Conservation (phyloP, 2,797 vertebrate species). For the Crenuchus spilurus region DNA sequence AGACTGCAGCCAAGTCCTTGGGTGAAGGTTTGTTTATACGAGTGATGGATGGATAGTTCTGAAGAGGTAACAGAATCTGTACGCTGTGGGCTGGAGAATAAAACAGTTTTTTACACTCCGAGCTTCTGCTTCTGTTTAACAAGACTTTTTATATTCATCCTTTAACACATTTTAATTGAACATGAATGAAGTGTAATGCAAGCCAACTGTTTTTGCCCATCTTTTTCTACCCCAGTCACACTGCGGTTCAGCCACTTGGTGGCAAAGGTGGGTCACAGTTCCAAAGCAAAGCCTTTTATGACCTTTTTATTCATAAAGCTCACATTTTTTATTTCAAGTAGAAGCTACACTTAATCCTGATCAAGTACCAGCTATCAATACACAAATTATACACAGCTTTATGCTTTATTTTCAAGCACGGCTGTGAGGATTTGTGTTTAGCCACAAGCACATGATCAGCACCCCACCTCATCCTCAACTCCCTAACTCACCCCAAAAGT, state of each 20-base stretch:
- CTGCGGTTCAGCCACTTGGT: conserved; percentile 44
- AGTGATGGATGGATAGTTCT: background rate
- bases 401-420: too few relatives aligned
- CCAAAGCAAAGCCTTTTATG: background rate
- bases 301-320: background rate
- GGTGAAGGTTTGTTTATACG: conserved; percentile 26
- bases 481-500: too few relatives aligned
- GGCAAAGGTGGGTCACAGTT: conserved; percentile 46
- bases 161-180: background rate
- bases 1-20: background rate
- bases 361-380: background rate
- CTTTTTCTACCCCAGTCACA: conserved; percentile 12
- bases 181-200: background rate
- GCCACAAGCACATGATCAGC: too few relatives aligned
- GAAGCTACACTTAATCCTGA: background rate
- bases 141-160: background rate
- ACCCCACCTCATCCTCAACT: too few relatives aligned
- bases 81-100: background rate
- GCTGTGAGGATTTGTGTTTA: too few relatives aligned
- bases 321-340: background rate
- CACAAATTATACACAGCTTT: too few relatives aligned
- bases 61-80: background rate
- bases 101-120: background rate
- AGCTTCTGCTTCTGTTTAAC: background rate
- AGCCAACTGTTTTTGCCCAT: background rate